Percentiles rank a stretch among this genome's conserved stretches.
phyloP scores from a whole-genome alignment of 2,113 vertebrate species.

The Gymnocephalus cernua region DNA sequence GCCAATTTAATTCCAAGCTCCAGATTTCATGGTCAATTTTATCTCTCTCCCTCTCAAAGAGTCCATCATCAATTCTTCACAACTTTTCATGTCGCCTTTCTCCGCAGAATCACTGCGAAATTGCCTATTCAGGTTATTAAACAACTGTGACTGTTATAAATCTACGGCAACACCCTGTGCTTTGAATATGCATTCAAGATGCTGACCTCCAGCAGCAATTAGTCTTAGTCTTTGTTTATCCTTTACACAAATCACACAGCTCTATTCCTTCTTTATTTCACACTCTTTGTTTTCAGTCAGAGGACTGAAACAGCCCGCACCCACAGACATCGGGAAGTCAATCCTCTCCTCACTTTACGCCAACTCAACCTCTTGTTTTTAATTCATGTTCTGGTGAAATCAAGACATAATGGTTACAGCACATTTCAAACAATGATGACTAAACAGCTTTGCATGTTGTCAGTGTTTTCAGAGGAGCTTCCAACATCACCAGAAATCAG shows the following conservation, averaged over 20 bases:
- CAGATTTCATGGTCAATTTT: conserved; percentile 89
- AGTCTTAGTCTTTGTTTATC: conserved; percentile 84
- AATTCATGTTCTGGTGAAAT: not conserved
- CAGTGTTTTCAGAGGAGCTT: not conserved
- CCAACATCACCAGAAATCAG: not conserved
- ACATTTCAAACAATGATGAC: not conserved
- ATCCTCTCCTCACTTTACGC: conserved; percentile 30
- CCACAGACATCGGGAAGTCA: conserved; percentile 12
- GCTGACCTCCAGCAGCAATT: conserved; percentile 86
- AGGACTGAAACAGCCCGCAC: not conserved
- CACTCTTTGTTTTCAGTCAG: conserved; percentile 47
- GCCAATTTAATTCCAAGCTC: conserved; percentile 84
- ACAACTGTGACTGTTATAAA: conserved; percentile 83
- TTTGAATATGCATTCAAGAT: conserved; percentile 79
- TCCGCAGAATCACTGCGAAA: conserved; percentile 83
- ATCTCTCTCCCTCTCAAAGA: conserved; percentile 84
- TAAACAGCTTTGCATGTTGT: not conserved
- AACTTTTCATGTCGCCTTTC: conserved; percentile 86
- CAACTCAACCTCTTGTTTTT: conserved; percentile 1
- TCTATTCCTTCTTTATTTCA: conserved; percentile 55
- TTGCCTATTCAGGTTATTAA: conserved; percentile 85
- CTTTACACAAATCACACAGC: conserved; percentile 74
- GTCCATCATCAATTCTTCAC: conserved; percentile 87
- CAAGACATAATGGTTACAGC: not conserved
- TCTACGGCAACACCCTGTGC: conserved; percentile 69